These are phyloP conservation scores for Plebejus melissa DNA, from an alignment of 2,888 invertebrate genomes.

Conservation along the genomic window DNA sequence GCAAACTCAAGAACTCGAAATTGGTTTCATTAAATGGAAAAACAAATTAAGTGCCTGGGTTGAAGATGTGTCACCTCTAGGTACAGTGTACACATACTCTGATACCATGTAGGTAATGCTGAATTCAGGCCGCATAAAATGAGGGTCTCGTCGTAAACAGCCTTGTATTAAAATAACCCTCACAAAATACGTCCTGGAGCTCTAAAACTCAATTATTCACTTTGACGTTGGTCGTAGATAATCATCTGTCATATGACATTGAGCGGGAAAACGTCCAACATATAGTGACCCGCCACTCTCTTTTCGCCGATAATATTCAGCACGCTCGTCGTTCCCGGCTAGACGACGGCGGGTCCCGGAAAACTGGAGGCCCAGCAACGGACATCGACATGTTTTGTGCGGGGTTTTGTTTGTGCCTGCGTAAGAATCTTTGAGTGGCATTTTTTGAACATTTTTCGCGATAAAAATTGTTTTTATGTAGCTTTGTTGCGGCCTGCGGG, in stretches of 20 bases:
- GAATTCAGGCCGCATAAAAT: background rate
- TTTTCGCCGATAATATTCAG: slow-evolving; percentile 40
- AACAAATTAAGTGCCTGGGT: background rate
- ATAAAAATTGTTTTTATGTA: background rate
- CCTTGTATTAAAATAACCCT: slow-evolving; percentile 32
- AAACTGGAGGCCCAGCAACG: slow-evolving; percentile 36
- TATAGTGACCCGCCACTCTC: slow-evolving; percentile 47
- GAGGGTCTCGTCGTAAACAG: background rate
- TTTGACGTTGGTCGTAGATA: slow-evolving; percentile 74
- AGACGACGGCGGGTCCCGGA: slow-evolving; percentile 36
- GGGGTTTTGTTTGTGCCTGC: slow-evolving; percentile 54
- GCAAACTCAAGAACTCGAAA: background rate
- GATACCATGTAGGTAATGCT: background rate
- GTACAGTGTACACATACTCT: too few relatives aligned
- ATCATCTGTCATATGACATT: slow-evolving; percentile 74
- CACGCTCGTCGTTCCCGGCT: slow-evolving; percentile 30
- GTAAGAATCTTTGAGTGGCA: slow-evolving; percentile 63
- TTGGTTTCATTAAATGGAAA: background rate
- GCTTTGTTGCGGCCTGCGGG: background rate
- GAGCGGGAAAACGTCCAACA: slow-evolving; percentile 54
- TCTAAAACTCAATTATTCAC: slow-evolving; percentile 76
- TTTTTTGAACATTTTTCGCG: slow-evolving; percentile 43
- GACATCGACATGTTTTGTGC: slow-evolving; percentile 39
- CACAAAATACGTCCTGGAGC: slow-evolving; percentile 43
- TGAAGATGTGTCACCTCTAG: too few relatives aligned